Evolutionary conservation across 35 echinoderm and acorn worm genomes (phyloP).

Genomic region (Heliocidaris tuberculata): DNA sequence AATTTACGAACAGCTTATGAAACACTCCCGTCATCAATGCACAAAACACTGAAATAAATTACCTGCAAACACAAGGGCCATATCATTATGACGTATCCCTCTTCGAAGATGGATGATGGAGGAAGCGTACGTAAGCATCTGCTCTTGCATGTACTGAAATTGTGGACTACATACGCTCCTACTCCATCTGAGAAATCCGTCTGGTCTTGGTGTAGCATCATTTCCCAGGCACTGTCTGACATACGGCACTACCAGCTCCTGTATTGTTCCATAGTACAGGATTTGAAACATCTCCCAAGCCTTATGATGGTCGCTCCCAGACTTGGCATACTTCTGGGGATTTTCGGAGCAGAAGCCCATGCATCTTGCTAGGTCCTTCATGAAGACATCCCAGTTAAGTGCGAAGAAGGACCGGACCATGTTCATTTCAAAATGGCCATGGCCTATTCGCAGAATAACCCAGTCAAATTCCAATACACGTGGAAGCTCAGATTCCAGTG

Average conservation of each 20-base stretch:
- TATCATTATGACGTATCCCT: slow-evolving; percentile 50
- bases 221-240: not conserved
- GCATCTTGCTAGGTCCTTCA: slow-evolving; percentile 46
- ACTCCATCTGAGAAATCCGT: slow-evolving; percentile 55
- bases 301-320: slow-evolving; percentile 62
- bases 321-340: slow-evolving; percentile 58
- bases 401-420: slow-evolving; percentile 63
- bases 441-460: slow-evolving; percentile 55
- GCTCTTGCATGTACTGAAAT: slow-evolving; percentile 63
- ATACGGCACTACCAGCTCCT: slow-evolving; percentile 70
- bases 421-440: slow-evolving; percentile 41
- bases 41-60: no score
- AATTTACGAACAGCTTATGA: no score
- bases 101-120: slow-evolving; percentile 47
- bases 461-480: slow-evolving; percentile 57
- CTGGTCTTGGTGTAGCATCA: not conserved
- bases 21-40: no score
- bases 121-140: slow-evolving; percentile 55
- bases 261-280: slow-evolving; percentile 25
- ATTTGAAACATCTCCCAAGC: slow-evolving; percentile 52
- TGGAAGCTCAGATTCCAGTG: not conserved
- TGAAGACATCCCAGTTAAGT: slow-evolving; percentile 59
- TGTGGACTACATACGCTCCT: slow-evolving; percentile 44
- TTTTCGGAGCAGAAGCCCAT: slow-evolving; percentile 55
- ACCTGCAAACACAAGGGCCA: slow-evolving; percentile 41